These are phyloP conservation scores for Eucriotettix oculatus DNA, from an alignment of 2,888 invertebrate genomes.

Conservation along the genomic window DNA sequence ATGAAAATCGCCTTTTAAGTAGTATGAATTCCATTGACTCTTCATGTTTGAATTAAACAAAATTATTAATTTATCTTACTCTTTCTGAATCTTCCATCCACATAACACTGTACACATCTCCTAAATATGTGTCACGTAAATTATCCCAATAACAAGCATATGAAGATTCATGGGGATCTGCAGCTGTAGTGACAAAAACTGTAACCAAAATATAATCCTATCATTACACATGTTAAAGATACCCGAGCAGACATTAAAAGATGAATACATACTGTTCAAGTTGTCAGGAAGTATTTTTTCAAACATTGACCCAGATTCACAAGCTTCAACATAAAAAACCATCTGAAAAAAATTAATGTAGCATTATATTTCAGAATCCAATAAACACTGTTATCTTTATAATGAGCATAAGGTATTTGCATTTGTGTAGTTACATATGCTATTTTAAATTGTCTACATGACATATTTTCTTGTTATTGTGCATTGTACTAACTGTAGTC, in stretches of 20 bases:
- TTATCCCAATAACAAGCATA: constrained; percentile 40
- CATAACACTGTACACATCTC: constrained; percentile 40
- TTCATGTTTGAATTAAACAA: too few species aligned
- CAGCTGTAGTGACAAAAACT: constrained; percentile 42
- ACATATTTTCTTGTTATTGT: too few species aligned
- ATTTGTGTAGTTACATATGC: too few species aligned
- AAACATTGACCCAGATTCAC: constrained; percentile 45
- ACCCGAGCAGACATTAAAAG: not conserved
- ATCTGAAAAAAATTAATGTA: constrained; percentile 23
- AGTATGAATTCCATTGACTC: too few species aligned
- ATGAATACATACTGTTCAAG: constrained; percentile 27
- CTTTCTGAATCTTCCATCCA: constrained; percentile 43
- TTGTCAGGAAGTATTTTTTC: constrained; percentile 29
- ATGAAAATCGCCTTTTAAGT: too few species aligned
- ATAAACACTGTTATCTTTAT: too few species aligned
- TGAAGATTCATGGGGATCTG: constrained; percentile 37
- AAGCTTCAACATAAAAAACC: constrained; percentile 41
- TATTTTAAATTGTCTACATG: too few species aligned
- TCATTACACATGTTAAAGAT: not conserved
- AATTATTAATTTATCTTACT: constrained; percentile 14
- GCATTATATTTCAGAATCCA: too few species aligned
- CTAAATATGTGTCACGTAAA: constrained; percentile 31
- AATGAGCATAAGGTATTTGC: too few species aligned
- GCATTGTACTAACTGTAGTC: too few species aligned
- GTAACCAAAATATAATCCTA: constrained; percentile 11